phyloP scores from a whole-genome alignment of 2,888 invertebrate genomes.

The Drosophila bunnanda region DNA sequence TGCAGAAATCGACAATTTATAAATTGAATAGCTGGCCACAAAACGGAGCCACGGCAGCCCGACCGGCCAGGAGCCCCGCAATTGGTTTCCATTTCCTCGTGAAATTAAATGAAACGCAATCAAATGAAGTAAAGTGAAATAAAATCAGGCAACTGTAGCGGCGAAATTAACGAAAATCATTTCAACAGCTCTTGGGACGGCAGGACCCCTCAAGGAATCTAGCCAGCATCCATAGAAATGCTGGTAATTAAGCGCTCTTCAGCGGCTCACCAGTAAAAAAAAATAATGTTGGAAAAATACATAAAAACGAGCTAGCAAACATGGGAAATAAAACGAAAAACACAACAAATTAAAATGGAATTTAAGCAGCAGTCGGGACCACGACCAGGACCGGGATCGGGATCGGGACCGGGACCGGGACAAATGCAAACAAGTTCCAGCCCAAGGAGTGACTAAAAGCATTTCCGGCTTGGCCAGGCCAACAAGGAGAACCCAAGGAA shows the following conservation, averaged over 20 bases:
- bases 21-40: conserved; percentile 45
- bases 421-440: conserved; percentile 63
- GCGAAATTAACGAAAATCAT: conserved; percentile 60
- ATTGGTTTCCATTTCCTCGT: conserved; percentile 40
- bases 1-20: conserved; percentile 40
- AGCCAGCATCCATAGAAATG: conserved; percentile 58
- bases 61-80: conserved; percentile 12
- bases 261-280: conserved; percentile 32
- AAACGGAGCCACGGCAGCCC: conserved; percentile 15
- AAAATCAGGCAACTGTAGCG: conserved; percentile 44
- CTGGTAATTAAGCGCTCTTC: conserved; percentile 73
- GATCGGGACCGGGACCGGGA: conserved; percentile 16
- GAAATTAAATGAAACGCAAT: conserved; percentile 42
- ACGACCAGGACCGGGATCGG: neutral
- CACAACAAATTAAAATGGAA: conserved; percentile 72
- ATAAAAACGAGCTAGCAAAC: conserved; percentile 27
- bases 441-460: conserved; percentile 49
- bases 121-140: conserved; percentile 40
- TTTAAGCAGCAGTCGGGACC: conserved; percentile 48
- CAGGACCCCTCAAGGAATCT: conserved; percentile 18
- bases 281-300: conserved; percentile 34
- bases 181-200: conserved; percentile 47
- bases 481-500: conserved; percentile 28
- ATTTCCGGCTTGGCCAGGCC: conserved; percentile 31
- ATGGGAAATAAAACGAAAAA: conserved; percentile 39